Evolutionary conservation across 2,797 vertebrate genomes (phyloP).

Genomic region (Ctenosaura bakeri): DNA sequence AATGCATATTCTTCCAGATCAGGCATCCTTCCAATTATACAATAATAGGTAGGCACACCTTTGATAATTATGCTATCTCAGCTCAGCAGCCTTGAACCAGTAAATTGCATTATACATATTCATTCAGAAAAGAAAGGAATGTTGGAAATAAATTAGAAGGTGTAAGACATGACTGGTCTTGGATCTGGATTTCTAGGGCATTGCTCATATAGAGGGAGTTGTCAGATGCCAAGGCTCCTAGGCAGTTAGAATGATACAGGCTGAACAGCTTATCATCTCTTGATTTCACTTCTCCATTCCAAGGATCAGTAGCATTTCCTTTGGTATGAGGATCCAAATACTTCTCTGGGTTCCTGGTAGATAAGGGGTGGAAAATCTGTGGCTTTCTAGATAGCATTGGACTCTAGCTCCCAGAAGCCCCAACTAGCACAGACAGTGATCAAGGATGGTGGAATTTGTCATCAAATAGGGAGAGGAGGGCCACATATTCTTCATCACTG

Average conservation of each 20-base stretch:
- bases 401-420: no score
- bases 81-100: background rate
- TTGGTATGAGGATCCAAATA: background rate
- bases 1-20: background rate
- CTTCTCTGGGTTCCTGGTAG: background rate
- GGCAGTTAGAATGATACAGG: background rate
- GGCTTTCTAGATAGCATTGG: no score
- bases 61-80: background rate
- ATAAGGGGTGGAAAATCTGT: background rate
- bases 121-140: background rate
- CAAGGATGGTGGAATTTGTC: background rate
- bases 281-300: background rate
- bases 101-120: background rate
- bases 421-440: background rate
- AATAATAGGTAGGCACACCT: conserved; percentile 8
- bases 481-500: no score
- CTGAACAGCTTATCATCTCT: background rate
- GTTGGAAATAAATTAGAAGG: background rate
- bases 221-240: background rate
- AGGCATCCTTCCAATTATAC: conserved; percentile 4
- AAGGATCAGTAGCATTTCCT: background rate
- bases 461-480: no score
- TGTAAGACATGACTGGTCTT: background rate
- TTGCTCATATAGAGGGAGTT: background rate
- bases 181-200: background rate